Conservation (phyloP, 2,888 invertebrate genomes). For the Drosophila merina region DNA sequence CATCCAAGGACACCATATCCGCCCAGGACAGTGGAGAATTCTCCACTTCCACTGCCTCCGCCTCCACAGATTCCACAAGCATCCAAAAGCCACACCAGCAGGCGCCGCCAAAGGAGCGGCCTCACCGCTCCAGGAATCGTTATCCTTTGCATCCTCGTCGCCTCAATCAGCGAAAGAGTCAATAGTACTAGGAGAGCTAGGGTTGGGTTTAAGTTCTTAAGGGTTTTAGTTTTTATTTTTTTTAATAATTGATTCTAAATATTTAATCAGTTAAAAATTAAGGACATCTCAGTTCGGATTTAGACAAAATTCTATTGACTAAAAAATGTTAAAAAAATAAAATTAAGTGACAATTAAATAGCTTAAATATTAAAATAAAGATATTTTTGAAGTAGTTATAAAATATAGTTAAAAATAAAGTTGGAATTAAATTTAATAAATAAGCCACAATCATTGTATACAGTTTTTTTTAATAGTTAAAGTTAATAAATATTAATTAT, state of each 20-base stretch:
- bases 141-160: slow-evolving; percentile 1
- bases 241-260: background rate
- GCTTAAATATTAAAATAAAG: too few species aligned
- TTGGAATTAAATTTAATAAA: too few species aligned
- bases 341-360: too few species aligned
- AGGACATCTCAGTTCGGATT: too few species aligned
- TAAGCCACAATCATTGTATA: too few species aligned
- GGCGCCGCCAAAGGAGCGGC: slow-evolving; percentile 16
- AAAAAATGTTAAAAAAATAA: too few species aligned
- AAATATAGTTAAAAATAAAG: too few species aligned
- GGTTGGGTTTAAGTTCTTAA: background rate
- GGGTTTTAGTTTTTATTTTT: background rate
- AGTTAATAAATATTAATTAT: too few species aligned
- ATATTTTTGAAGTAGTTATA: too few species aligned
- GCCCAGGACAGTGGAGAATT: slow-evolving; percentile 4
- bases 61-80: slow-evolving; percentile 3
- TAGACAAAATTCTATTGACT: too few species aligned
- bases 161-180: slow-evolving; percentile 16
- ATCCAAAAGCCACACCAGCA: background rate
- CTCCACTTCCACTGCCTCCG: background rate
- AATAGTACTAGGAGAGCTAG: slow-evolving; percentile 10
- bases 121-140: slow-evolving; percentile 13
- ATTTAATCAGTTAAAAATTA: too few species aligned
- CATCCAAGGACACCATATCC: slow-evolving; percentile 12
- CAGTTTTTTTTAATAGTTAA: too few species aligned